Evolutionary conservation across 2,113 vertebrate species (phyloP), one percentile per base, ranked within the genome.

Genomic region (Oryzias javanicus): DNA sequence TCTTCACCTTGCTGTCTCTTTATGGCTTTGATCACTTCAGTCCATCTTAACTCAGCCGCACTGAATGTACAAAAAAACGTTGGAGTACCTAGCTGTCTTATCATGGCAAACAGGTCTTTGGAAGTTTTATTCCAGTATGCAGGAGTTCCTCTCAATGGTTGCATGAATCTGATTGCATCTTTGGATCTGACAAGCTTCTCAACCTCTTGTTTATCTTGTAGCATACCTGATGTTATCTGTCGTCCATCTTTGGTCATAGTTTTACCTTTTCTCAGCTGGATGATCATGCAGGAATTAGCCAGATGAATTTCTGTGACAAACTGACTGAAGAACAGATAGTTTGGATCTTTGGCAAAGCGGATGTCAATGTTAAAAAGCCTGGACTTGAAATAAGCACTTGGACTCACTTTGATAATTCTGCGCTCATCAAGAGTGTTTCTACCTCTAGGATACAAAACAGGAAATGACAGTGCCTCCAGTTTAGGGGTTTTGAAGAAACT

Each of bases 91-190:
- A 16, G 22, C 45, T 60, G 46, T 49, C 48, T 15, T 15, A 50
- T 50, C 49, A 50, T 50, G 20, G 20, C 49, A 51, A 27, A 51
- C 2, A n/a, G 24, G 27, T 48, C 46, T 47, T 18, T 47, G 15
- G 45, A n/a, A n/a, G 22, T 50, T 50, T 50, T 41, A 44, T 60
- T 15, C 47, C 46, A 49, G 45, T 59, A 55, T 20, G 19, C 41
- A 10, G 42, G 16, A 22, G 40, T 55, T 22, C 41, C 54, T 55
- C 20, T 55, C 40, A 44, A 8, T 6, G 4, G 19, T 20, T 55
- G 22, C 41, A 44, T 55, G 18, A 44, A 44, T 17, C 42, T 55
- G 54, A 55, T 7, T 22, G 22, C 54, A 44, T 42, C 40, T 44
- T 55, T 55, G 24, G 42, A 24, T 42, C 19, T 42, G 24, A 52